Conservation (phyloP, 2,888 invertebrate genomes). For the Drosophila ustulata region DNA sequence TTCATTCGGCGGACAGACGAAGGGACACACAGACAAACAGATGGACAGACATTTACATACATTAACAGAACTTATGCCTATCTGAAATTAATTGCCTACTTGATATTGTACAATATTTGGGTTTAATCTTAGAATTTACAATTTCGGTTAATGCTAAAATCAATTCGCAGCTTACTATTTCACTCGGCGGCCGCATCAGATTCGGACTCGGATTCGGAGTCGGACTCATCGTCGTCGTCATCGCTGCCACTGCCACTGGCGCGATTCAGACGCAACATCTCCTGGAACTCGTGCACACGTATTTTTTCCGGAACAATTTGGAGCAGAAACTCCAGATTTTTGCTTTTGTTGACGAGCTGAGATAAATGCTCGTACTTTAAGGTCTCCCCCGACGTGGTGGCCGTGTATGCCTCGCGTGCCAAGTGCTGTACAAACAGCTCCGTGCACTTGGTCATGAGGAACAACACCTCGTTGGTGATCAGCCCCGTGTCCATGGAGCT, state of each 20-base stretch:
- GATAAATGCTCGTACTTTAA: slow-evolving; percentile 83
- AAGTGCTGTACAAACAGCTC: slow-evolving; percentile 83
- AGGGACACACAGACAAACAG: too few species aligned
- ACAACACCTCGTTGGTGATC: slow-evolving; percentile 81
- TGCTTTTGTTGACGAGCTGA: slow-evolving; percentile 73
- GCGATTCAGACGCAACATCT: slow-evolving; percentile 67
- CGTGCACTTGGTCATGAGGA: slow-evolving; percentile 81
- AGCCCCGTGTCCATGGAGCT: slow-evolving; percentile 83
- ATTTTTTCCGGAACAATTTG: slow-evolving; percentile 84
- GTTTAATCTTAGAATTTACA: background rate
- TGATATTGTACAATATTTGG: background rate
- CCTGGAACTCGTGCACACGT: slow-evolving; percentile 82
- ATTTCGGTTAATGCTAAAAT: background rate
- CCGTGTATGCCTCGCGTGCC: slow-evolving; percentile 73
- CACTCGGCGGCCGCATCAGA: slow-evolving; percentile 45
- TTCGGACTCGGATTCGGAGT: slow-evolving; percentile 39
- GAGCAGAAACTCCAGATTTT: slow-evolving; percentile 81
- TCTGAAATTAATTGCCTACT: background rate
- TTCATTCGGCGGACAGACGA: background rate
- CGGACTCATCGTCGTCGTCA: slow-evolving; percentile 51
- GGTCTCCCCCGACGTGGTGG: slow-evolving; percentile 46
- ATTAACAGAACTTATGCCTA: background rate
- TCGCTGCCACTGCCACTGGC: slow-evolving; percentile 52
- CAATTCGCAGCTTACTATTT: background rate
- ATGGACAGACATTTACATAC: too few species aligned